Conservation (phyloP, 2,888 invertebrate species). For the Eueremaeus valkanovi region DNA sequence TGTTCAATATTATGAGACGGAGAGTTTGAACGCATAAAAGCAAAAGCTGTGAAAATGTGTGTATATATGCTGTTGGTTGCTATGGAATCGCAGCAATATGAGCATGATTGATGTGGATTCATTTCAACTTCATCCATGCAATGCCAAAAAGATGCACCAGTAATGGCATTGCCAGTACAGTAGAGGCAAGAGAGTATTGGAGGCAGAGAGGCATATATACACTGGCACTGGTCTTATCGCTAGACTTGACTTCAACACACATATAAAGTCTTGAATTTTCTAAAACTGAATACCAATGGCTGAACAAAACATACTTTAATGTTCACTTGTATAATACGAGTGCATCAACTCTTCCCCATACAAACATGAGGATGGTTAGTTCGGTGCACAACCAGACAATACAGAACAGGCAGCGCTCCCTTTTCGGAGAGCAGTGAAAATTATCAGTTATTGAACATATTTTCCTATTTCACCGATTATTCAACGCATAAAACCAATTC, state of each 20-base stretch:
- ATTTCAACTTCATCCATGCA: slow-evolving; percentile 35
- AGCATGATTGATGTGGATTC: slow-evolving; percentile 37
- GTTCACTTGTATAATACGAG: background rate
- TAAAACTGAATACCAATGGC: slow-evolving; percentile 14
- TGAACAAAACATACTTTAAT: background rate
- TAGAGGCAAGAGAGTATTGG: too few species aligned
- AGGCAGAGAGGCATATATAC: background rate
- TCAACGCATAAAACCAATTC: too few species aligned
- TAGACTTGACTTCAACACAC: slow-evolving; percentile 6
- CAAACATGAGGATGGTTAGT: background rate
- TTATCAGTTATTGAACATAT: too few species aligned
- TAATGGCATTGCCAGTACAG: background rate
- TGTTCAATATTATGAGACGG: slow-evolving; percentile 18
- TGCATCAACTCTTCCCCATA: background rate
- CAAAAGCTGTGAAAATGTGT: slow-evolving; percentile 33
- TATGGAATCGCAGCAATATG: slow-evolving; percentile 31
- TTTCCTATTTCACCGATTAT: too few species aligned
- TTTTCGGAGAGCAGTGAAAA: background rate
- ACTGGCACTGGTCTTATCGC: background rate
- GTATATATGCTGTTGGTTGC: slow-evolving; percentile 16
- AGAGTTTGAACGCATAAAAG: slow-evolving; percentile 12
- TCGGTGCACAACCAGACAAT: background rate
- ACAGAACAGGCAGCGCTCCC: background rate
- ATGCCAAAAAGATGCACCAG: slow-evolving; percentile 31
- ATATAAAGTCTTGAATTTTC: background rate